A percentile compares a stretch with the other conserved stretches of the same genome.
These are phyloP conservation scores for Menura novaehollandiae DNA, from an alignment of 2,113 vertebrate species.

Conservation along the genomic window DNA sequence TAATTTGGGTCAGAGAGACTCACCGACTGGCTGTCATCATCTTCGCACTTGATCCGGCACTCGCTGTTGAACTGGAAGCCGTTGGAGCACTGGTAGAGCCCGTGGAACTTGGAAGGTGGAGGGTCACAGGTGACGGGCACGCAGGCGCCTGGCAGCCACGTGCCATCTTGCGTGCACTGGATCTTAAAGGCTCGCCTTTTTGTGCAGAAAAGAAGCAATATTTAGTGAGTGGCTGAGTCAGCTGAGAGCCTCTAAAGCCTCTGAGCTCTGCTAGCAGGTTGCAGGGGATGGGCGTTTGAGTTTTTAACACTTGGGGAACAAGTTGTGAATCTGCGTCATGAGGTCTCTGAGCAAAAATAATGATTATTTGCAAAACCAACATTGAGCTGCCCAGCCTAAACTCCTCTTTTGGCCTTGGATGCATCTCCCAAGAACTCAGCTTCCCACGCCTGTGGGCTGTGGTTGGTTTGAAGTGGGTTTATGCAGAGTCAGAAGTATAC, in stretches of 20 bases:
- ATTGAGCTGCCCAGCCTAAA: neutral
- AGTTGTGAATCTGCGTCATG: constrained; percentile 1
- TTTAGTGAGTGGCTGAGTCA: constrained; percentile 5
- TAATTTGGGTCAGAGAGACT: constrained; percentile 41
- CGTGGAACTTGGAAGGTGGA: constrained; percentile 88
- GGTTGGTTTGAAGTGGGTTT: constrained; percentile 55
- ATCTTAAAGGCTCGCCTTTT: constrained; percentile 90
- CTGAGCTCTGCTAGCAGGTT: constrained; percentile 28
- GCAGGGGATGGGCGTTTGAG: neutral
- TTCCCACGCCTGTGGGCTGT: constrained; percentile 10
- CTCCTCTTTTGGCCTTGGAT: neutral
- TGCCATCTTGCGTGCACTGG: constrained; percentile 92
- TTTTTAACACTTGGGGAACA: neutral
- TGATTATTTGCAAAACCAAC: constrained; percentile 10
- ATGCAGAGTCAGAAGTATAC: constrained; percentile 11
- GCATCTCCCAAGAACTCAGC: neutral
- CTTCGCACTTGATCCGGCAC: constrained; percentile 88
- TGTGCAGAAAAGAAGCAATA: neutral
- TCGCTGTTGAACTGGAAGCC: constrained; percentile 93
- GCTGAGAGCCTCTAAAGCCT: neutral
- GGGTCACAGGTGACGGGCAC: constrained; percentile 92
- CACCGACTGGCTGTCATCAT: constrained; percentile 81
- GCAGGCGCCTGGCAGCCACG: constrained; percentile 88
- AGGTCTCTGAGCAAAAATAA: constrained; percentile 34
- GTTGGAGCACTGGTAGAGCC: constrained; percentile 90